These are phyloP conservation scores for Sebastes cheni DNA, from an alignment of 2,797 vertebrate species.

Conservation along the genomic window DNA sequence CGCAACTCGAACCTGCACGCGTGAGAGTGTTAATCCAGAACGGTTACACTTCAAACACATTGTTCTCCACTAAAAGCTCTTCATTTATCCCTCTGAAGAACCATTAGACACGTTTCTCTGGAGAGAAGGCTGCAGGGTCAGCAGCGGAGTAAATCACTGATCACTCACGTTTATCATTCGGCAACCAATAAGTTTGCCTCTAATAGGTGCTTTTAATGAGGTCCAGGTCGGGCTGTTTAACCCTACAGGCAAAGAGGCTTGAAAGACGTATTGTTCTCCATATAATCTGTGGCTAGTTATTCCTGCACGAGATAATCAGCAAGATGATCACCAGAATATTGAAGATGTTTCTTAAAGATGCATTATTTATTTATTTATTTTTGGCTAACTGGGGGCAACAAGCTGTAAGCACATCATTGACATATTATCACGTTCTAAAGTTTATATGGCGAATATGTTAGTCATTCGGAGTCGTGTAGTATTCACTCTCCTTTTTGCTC, in stretches of 20 bases:
- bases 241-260: not conserved
- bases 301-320: not conserved
- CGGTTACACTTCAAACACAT: conserved; percentile 62
- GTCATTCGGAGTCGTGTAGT: not conserved
- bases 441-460: not conserved
- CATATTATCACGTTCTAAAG: not conserved
- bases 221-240: conserved; percentile 48
- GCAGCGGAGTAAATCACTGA: conserved; percentile 44
- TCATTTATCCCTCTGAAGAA: conserved; percentile 38
- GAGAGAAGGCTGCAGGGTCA: conserved; percentile 56
- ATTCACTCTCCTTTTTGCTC: too few relatives aligned
- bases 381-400: not conserved
- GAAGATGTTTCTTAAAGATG: not conserved
- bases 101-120: conserved; percentile 57
- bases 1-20: conserved; percentile 47
- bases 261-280: conserved; percentile 10
- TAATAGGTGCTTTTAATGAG: conserved; percentile 52
- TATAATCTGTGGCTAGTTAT: not conserved
- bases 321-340: not conserved
- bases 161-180: conserved; percentile 48
- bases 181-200: conserved; percentile 46
- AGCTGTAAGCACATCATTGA: not conserved
- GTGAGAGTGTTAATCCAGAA: conserved; percentile 49
- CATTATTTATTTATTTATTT: too few relatives aligned
- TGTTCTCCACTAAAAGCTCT: conserved; percentile 30